Base-by-base conservation (phyloP, 2,888 invertebrate species). In the Ochropleura plecta region DNA sequence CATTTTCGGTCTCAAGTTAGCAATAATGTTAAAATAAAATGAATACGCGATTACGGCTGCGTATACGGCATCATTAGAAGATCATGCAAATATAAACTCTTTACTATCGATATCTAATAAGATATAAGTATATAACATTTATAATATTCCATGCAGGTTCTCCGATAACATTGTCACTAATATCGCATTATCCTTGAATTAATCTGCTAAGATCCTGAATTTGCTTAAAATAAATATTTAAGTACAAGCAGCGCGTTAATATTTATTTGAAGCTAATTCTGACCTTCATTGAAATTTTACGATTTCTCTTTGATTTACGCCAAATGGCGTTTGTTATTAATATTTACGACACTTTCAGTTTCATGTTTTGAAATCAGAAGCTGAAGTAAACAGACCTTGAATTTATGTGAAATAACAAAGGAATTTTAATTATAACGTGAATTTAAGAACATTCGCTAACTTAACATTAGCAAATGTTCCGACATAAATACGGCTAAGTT, bases 281-380 rank as follows among this genome's bases (percentile, higher is more conserved):
- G 30, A 30, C 30, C 30, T 20, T 55, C 20, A 64, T 18, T 44
- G 16, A n/a, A 73, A 51, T 62, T 70, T 60, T 53, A 14, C 16
- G 12, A 49, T 5, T 69, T 18, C 62, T 8, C 42, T 68, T 69
- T 66, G 53, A 51, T 77, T 53, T 48, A n/a, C 8, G 46, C 30
- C 14, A 44, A 49, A 64, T 20, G 30, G 57, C 55, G 48, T 57
- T 46, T 8, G 12, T 40, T 70, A 57, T 77, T 59, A 44, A 67
- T 81, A 77, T 77, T 73, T 51, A 82, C 59, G 62, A 67, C 59
- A 51, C 57, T 82, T 69, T 12, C 12, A 46, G 44, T 53, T 67
- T 42, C 59, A 55, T 63, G 9, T 65, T 66, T 60, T 55, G 53
- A 53, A 63, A 73, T 12, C n/a, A 46, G 44, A 42, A n/a, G 46